These are phyloP conservation scores for Sorex fumeus DNA, from an alignment of 2,113 vertebrate genomes.

Conservation along the genomic window DNA sequence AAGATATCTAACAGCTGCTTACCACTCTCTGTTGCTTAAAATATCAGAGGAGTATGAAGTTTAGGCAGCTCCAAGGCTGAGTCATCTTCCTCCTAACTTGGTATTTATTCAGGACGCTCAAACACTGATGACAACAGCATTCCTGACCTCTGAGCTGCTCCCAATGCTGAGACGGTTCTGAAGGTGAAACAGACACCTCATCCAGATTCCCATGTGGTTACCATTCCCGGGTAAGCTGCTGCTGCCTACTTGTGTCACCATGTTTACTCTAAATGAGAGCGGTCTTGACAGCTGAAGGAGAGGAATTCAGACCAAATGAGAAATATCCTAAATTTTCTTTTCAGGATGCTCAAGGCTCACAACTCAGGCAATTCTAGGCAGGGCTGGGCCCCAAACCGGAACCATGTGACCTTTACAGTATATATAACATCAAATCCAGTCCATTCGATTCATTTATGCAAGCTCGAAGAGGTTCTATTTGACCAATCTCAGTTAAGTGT, in stretches of 20 bases:
- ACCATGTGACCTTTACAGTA: neutral
- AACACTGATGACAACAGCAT: slow-evolving; percentile 80
- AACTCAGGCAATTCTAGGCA: slow-evolving; percentile 56
- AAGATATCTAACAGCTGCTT: slow-evolving; percentile 84
- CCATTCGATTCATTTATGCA: neutral
- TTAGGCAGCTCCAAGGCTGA: slow-evolving; percentile 78
- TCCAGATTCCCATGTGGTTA: slow-evolving; percentile 25
- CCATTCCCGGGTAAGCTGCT: slow-evolving; percentile 38
- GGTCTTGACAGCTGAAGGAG: slow-evolving; percentile 79
- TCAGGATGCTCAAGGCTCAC: slow-evolving; percentile 44
- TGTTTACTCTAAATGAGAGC: slow-evolving; percentile 59
- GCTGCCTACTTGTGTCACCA: neutral
- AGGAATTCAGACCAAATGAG: slow-evolving; percentile 72
- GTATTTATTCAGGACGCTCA: slow-evolving; percentile 77
- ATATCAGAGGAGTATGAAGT: slow-evolving; percentile 81
- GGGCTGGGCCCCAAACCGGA: neutral
- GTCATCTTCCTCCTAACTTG: slow-evolving; percentile 75
- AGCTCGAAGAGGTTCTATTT: neutral
- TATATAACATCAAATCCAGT: neutral
- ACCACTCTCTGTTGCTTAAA: slow-evolving; percentile 83
- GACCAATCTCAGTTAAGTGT: slow-evolving; percentile 33
- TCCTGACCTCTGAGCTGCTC: slow-evolving; percentile 80
- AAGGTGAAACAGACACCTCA: slow-evolving; percentile 77
- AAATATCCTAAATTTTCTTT: slow-evolving; percentile 66
- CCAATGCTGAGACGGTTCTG: slow-evolving; percentile 71